Percentiles rank a stretch among this genome's conserved stretches.
Conservation (phyloP, 2,113 vertebrate species). For the Caranx ignobilis region DNA sequence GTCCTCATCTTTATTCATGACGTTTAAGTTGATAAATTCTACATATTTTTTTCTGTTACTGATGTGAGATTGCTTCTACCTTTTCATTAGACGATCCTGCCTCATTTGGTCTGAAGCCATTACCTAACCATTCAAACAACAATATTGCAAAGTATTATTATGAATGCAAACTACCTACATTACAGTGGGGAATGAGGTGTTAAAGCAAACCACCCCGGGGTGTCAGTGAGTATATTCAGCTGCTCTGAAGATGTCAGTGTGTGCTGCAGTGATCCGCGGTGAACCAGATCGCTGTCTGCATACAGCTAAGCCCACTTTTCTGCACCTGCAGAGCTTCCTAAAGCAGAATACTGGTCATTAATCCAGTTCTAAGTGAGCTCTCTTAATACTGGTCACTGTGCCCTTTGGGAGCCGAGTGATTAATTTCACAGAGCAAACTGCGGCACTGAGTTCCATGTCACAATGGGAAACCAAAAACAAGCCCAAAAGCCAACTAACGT, state of each 20-base stretch:
- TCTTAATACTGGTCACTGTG: slow-evolving; percentile 57
- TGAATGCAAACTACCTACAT: not conserved
- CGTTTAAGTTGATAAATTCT: too few species aligned
- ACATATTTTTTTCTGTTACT: too few species aligned
- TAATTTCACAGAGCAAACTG: slow-evolving; percentile 62
- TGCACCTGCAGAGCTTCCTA: slow-evolving; percentile 30
- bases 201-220: slow-evolving; percentile 10
- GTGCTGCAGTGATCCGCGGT: not conserved
- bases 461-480: slow-evolving; percentile 60
- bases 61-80: too few species aligned
- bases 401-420: slow-evolving; percentile 48
- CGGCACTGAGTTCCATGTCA: slow-evolving; percentile 15
- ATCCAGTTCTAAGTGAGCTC: slow-evolving; percentile 51
- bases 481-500: slow-evolving; percentile 45
- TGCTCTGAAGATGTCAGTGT: slow-evolving; percentile 7
- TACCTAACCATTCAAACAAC: not conserved
- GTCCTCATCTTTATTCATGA: too few species aligned
- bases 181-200: not conserved
- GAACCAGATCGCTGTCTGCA: not conserved
- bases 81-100: too few species aligned
- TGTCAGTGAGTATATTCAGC: not conserved
- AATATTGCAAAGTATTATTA: not conserved
- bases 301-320: slow-evolving; percentile 3
- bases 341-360: slow-evolving; percentile 45
- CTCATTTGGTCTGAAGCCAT: not conserved